phyloP scores from a whole-genome alignment of 2,888 invertebrate species.

The Spatulosminthurus flaviceps region DNA sequence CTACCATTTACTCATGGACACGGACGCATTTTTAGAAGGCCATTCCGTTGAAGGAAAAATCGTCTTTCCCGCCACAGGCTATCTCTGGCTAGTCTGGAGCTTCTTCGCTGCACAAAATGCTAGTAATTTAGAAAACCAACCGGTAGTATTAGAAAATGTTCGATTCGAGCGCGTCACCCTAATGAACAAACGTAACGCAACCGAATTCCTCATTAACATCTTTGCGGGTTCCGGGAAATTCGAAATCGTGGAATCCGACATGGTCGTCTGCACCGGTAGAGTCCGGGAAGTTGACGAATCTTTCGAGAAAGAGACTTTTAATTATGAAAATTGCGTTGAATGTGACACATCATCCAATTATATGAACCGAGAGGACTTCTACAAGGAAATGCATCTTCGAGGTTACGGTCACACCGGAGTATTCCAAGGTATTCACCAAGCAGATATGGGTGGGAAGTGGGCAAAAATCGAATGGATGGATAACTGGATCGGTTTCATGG shows the following conservation, averaged over 20 bases:
- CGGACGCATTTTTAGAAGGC: constrained; percentile 78
- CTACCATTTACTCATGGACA: constrained; percentile 69
- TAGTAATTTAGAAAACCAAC: constrained; percentile 75
- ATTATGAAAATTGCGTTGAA: no score
- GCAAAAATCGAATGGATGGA: constrained; percentile 74
- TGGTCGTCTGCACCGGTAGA: constrained; percentile 66
- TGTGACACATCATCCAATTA: not conserved
- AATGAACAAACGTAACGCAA: constrained; percentile 74
- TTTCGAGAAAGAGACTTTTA: not conserved
- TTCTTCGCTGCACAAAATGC: constrained; percentile 76
- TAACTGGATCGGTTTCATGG: constrained; percentile 89
- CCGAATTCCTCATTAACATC: constrained; percentile 82
- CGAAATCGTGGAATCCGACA: constrained; percentile 66
- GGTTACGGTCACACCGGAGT: constrained; percentile 66
- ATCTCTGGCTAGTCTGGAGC: constrained; percentile 85
- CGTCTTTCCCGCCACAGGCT: constrained; percentile 94
- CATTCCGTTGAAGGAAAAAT: constrained; percentile 89
- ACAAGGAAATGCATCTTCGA: constrained; percentile 65
- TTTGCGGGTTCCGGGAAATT: constrained; percentile 77
- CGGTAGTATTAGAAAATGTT: constrained; percentile 85
- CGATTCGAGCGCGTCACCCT: constrained; percentile 84
- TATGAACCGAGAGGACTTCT: constrained; percentile 64
- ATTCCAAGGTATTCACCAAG: constrained; percentile 66
- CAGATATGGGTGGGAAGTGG: constrained; percentile 64
- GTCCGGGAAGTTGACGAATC: constrained; percentile 46